Base-by-base conservation (phyloP, 2,888 invertebrate species). In the Theretra japonica region DNA sequence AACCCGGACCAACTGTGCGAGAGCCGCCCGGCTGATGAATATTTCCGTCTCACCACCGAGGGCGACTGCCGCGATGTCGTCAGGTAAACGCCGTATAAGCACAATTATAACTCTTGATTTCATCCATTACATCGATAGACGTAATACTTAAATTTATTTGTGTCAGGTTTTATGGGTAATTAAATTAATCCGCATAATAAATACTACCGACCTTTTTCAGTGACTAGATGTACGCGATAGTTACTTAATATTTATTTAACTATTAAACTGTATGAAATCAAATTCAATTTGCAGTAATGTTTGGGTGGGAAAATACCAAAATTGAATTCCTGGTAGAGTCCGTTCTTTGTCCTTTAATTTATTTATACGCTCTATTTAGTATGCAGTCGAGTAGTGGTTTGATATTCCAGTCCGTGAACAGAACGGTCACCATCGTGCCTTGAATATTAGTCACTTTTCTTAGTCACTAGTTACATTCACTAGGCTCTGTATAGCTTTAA, bases 31-130 rank as follows among this genome's bases (percentile, higher is more conserved):
- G 97, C 97, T 23, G 98, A 98, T 86, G 98, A 98, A 92, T 98
- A 98, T 94, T 98, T 98, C 95, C 96, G 98, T 79, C 95, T 98
- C 81, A 95, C 96, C 79, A 96, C 96, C 70, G 97, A 97, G 33
- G 97, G 97, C 76, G 98, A 98, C 92, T 98, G 98, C 92, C 96
- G 98, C 82, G 98, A 98, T 90, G 98, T 98, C 80, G 98, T 98
- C 86, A 98, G 98, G 97, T 98, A 95, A 95, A 90, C 77, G 74
- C 72, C 74, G 70, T 75, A 76, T 75, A 74, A 76, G 70, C 30
- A 71, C 60, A 58, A 65, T 69, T 73, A 69, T 69, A 30, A 60
- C 33, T 69, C 30, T 23, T 21, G 50, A 57, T 65, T 70, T 70
- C 62, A 33, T 62, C n/a, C 30, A 33, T 57, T 68, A 33, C 71